These are phyloP conservation scores for Mesocricetus auratus DNA, from an alignment of 2,113 vertebrate species.

Conservation along the genomic window DNA sequence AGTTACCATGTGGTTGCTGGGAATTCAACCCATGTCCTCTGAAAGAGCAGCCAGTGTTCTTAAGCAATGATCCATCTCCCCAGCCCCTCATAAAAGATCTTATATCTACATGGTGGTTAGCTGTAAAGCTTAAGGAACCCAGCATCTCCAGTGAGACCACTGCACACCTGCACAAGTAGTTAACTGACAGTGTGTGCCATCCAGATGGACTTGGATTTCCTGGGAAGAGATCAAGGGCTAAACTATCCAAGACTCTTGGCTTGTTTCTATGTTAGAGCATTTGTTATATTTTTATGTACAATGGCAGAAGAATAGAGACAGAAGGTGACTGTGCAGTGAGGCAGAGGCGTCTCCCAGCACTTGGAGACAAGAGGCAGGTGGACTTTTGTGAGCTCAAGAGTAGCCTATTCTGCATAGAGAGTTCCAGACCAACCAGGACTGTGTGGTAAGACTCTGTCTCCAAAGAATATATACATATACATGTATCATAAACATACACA, in stretches of 20 bases:
- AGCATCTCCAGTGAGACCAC: background rate
- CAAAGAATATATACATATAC: background rate
- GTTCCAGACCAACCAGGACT: background rate
- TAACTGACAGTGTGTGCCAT: background rate
- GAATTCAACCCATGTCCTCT: background rate
- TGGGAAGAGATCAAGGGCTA: background rate
- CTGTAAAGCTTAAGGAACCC: background rate
- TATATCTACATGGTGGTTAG: background rate
- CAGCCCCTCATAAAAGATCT: background rate
- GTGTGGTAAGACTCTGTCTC: background rate
- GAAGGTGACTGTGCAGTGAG: background rate
- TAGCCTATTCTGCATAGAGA: background rate
- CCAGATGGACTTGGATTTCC: background rate
- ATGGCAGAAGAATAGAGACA: background rate
- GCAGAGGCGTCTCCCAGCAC: background rate
- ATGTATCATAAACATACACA: background rate
- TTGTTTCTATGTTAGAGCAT: background rate
- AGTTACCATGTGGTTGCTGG: background rate
- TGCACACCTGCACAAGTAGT: accelerated
- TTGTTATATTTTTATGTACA: background rate
- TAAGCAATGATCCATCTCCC: background rate
- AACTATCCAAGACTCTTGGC: background rate
- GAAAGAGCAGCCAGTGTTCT: background rate
- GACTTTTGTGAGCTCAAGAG: background rate
- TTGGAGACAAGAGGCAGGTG: background rate